These are phyloP conservation scores for Aphelinus certus DNA, from an alignment of 1,140 invertebrate genomes.

Conservation along the genomic window DNA sequence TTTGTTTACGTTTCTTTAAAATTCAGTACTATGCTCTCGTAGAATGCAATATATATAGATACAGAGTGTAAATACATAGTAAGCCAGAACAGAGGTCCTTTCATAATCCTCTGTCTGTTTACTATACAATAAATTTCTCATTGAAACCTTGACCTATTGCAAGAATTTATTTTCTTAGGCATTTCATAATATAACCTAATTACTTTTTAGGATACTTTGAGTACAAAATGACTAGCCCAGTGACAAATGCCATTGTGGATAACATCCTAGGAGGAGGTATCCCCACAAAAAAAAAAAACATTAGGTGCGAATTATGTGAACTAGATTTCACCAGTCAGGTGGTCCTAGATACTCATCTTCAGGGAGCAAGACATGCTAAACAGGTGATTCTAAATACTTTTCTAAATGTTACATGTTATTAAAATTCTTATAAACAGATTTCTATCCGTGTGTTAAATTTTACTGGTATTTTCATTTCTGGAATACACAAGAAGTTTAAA, in stretches of 20 bases:
- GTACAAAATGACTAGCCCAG: conserved; percentile 54
- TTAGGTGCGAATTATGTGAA: conserved; percentile 65
- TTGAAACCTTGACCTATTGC: too few species aligned
- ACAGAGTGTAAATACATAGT: too few species aligned
- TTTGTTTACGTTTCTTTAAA: too few species aligned
- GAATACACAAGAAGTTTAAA: too few species aligned
- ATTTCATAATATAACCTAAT: not conserved
- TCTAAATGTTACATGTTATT: conserved; percentile 16
- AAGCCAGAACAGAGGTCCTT: too few species aligned
- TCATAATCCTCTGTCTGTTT: too few species aligned
- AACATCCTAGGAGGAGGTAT: conserved; percentile 66
- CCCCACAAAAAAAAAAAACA: conserved; percentile 63
- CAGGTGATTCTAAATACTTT: conserved; percentile 53
- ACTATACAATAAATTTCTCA: too few species aligned
- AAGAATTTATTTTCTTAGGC: not conserved
- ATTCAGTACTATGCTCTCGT: too few species aligned
- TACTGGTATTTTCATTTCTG: too few species aligned
- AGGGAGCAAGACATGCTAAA: conserved; percentile 67
- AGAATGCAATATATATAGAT: too few species aligned
- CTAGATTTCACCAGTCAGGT: conserved; percentile 65
- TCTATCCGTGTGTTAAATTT: not conserved
- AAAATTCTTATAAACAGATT: conserved; percentile 1
- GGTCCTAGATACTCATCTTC: conserved; percentile 65
- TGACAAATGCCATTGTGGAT: conserved; percentile 67
- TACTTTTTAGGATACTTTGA: not conserved